Conservation (phyloP, 2,797 vertebrate genomes). For the Cyclopterus lumpus region DNA sequence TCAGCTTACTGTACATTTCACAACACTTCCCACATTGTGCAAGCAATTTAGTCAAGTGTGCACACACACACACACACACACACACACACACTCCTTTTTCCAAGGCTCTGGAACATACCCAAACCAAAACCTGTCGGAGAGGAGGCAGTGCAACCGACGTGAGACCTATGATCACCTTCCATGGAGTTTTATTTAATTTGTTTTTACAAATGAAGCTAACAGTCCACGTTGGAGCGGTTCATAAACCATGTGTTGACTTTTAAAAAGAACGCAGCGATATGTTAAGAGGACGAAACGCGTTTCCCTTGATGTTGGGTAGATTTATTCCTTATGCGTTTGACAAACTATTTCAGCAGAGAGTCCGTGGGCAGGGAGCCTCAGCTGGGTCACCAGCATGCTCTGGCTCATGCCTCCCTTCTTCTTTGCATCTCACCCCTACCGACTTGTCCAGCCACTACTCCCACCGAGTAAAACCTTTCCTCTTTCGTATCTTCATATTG, state of each 20-base stretch:
- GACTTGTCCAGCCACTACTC: neutral
- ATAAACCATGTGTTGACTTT: neutral
- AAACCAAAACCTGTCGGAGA: conserved; percentile 29
- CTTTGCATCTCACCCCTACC: conserved; percentile 1
- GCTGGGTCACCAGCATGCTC: conserved; percentile 24
- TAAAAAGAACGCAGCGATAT: neutral
- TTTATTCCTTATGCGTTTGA: conserved; percentile 23
- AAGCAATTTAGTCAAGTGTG: conserved; percentile 20
- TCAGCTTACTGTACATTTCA: conserved; percentile 58
- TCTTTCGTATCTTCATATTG: conserved; percentile 27
- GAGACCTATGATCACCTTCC: neutral
- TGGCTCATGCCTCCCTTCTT: neutral
- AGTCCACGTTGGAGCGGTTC: neutral
- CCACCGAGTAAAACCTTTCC: conserved; percentile 7
- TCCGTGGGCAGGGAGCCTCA: conserved; percentile 15
- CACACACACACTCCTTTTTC: conserved; percentile 16
- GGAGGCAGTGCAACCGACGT: conserved; percentile 9
- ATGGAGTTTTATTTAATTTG: neutral
- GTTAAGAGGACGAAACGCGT: conserved; percentile 1
- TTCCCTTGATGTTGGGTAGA: neutral
- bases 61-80: conserved; percentile 3
- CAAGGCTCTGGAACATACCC: conserved; percentile 39
- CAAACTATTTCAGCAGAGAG: conserved; percentile 22
- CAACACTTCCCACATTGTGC: conserved; percentile 33
- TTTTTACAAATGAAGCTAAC: neutral